Base-by-base conservation (phyloP, 2,113 vertebrate species). In the Corythornis cristatus region DNA sequence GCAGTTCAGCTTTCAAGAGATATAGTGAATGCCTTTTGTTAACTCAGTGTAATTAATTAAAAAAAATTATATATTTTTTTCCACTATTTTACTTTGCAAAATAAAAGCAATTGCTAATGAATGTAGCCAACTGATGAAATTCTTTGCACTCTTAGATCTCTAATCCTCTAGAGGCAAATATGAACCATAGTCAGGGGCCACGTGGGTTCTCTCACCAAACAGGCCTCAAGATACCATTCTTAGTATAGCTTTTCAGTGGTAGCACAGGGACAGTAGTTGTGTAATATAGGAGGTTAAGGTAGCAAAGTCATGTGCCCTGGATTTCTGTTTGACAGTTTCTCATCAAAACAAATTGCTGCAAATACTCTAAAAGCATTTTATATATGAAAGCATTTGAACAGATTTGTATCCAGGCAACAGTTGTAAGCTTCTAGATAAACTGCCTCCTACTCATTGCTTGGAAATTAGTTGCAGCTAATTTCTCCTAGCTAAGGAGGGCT, bases 321-420 rank as follows among this genome's bases (percentile, higher is more conserved):
- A 33, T 65, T 82, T 94, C 68, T 83, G 46, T 74, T 77, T 60
- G 54, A 83, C 83, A 62, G 40, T 45, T 66, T 64, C 33, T 87
- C 72, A 90, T 67, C 61, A 67, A 94, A 94, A 90, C 43, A 88
- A 96, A 93, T 81, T 92, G 28, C 67, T 86, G 73, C 17, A 25
- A 93, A 90, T 56, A 54, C 37, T n/a, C 56, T 72, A 51, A 79
- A 93, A 93, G 51, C 75, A 78, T 94, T 94, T 92, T 67, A 31
- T 70, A 61, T 79, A 86, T 43, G 89, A 96, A 96, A 84, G 60
- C 71, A 42, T 83, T 89, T 64, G 53, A 78, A 68, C 21, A 85
- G 45, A 89, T 89, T 93, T 92, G 96, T 96, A 93, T 90, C 94
- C 93, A 96, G 88, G 96, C 95, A 97, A 96, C 96, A 78, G 81